Percentiles rank a stretch among this genome's conserved stretches.
Evolutionary conservation across 2,888 invertebrate species (phyloP).

Genomic region (Heliconius aoede): DNA sequence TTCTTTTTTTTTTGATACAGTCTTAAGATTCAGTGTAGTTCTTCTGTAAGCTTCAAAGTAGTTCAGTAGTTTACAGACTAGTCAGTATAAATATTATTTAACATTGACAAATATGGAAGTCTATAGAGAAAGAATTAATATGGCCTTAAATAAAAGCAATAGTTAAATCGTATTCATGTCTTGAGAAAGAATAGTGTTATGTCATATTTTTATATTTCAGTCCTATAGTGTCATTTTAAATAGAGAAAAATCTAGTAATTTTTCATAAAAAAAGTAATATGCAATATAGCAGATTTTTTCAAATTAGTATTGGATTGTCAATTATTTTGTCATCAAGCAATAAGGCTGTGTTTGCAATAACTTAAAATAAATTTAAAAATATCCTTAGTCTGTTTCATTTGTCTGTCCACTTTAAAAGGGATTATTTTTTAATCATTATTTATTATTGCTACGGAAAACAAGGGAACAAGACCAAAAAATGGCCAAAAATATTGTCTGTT

Average conservation of each 20-base stretch:
- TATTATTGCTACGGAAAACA: not conserved
- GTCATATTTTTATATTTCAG: slow-evolving; percentile 21
- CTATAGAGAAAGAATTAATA: not conserved
- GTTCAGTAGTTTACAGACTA: not conserved
- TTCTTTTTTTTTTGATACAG: too few species aligned
- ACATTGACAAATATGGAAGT: not conserved
- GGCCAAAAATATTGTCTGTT: slow-evolving; percentile 43
- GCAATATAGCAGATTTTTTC: slow-evolving; percentile 14
- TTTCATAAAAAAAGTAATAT: not conserved
- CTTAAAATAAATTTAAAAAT: slow-evolving; percentile 41
- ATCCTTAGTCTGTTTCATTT: slow-evolving; percentile 24
- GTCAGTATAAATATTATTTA: not conserved
- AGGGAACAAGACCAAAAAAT: not conserved
- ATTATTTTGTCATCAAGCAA: slow-evolving; percentile 56
- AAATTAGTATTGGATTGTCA: slow-evolving; percentile 54
- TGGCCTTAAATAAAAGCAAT: slow-evolving; percentile 9
- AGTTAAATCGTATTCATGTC: not conserved
- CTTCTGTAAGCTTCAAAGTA: not conserved
- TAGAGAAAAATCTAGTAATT: not conserved
- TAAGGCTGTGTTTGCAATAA: slow-evolving; percentile 74
- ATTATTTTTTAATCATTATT: not conserved
- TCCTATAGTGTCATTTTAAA: not conserved
- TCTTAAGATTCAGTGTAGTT: too few species aligned
- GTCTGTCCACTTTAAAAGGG: not conserved
- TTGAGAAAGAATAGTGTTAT: not conserved